Evolutionary conservation across 1,140 invertebrate species (phyloP), one percentile per base, ranked within the genome.

Genomic region (Zaprionus inermis): DNA sequence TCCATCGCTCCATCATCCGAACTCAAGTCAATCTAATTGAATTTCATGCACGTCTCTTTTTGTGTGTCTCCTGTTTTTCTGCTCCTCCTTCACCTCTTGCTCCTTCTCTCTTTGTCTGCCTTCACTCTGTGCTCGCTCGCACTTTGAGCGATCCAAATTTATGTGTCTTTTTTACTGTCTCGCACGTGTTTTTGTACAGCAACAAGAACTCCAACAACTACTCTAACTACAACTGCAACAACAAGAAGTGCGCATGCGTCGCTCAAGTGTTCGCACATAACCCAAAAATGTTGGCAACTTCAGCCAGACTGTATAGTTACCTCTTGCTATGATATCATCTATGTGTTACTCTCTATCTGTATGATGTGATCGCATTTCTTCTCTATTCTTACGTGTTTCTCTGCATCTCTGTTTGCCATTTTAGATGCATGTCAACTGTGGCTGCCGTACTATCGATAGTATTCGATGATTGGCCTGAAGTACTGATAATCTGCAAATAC

Each of bases 21-120:
- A 72, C 71, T 89, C 70, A 74, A 89, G 69, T 64, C 72, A 89
- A 75, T 84, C 89, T 83, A 88, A 89, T 86, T 88, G 84, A 89
- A 88, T 89, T 88, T 88, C 84, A 88, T 88, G 84, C 84, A 89
- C 84, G 84, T 88, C 70, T 88, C 59, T 86, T 41, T 84, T 52
- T 88, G 61, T 79, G 72, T 72, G 58, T 79, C 76, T 72, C 68
- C 70, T 76, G 56, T 77, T 59, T 80, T 56, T 74, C 44, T 60
- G 51, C 36, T 63, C 67, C 59, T 79, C 54, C 59, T 58, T 20
- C 14, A 9, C 49, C 64, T 44, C 55, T 10, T 32, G 30, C 61
- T 22, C 63, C 51, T 65, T 52, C 46, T 65, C 34, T 67, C 1
- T 58, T 57, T 49, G 61, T 63, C 41, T 58, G 52, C 58, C 63